Base-by-base conservation (phyloP, 2,888 invertebrate species). In the Drosophila barbarae region DNA sequence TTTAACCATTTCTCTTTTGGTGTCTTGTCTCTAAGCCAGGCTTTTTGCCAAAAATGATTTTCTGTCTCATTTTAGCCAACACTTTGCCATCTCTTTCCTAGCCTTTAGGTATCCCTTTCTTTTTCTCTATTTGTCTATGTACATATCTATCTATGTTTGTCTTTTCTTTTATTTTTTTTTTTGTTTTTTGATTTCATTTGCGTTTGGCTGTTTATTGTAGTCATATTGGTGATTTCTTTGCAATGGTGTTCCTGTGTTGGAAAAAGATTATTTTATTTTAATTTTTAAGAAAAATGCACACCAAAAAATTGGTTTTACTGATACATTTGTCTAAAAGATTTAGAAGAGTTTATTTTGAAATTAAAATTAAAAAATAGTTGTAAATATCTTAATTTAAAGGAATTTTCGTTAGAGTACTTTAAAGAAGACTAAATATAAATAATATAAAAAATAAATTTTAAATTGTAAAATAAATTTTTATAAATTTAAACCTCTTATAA, bases 11-110 rank as follows among this genome's bases (percentile, higher is more conserved):
- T 56, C 49, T 59, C 35, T 57, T 42, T 34, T 23, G 21, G 23
- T 42, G 10, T 6, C 23, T 34, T 28, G 3, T 30, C 57, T 52
- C 35, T 51, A 44, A 34, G 36, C 46, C 36, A 44, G 84, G 79
- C 72, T 69, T 69, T 72, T 71, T 84, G 80, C 84, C 80, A 80
- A 80, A 69, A 70, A 70, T 53, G 8, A 50, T 44, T 51, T 59
- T 70, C 63, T 54, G 61, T 61, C 69, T 63, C 35, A 47, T 56
- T 56, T 51, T 52, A 55, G 38, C 52, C 32, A 54, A 63, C 30
- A 44, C 34, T 8, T 13, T 50, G 23, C 32, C 44, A 13, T 21
- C 50, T 55, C 32, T 47, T 38, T 46, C 28, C 18, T 7, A 12
- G 6, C 2, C 9, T 4, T 39, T 15, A 42, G 9, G 41, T 42